Percentiles rank a stretch among this genome's conserved stretches.
Evolutionary conservation across 1,140 invertebrate species (phyloP).

Genomic region (Euwallacea fornicatus): DNA sequence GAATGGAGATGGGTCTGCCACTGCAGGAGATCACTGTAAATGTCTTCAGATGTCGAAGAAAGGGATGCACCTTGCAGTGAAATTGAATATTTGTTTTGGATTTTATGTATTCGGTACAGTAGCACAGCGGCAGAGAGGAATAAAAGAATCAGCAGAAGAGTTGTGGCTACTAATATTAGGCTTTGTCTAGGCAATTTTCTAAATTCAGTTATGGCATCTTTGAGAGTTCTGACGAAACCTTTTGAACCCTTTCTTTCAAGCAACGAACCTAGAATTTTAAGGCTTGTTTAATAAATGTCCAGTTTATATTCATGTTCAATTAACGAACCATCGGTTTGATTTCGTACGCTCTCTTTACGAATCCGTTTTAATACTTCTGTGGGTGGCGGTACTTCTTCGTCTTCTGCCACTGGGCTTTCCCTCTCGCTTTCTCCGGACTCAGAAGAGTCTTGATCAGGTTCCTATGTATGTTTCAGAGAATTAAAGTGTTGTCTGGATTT

Average conservation of each 20-base stretch:
- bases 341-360: constrained; percentile 34
- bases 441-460: constrained; percentile 44
- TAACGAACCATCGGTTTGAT: constrained; percentile 27
- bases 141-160: constrained; percentile 53
- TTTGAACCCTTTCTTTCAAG: constrained; percentile 37
- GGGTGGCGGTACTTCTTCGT: constrained; percentile 8
- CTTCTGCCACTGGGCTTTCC: constrained; percentile 41
- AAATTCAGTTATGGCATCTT: constrained; percentile 43
- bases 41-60: constrained; percentile 55
- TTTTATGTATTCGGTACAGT: constrained; percentile 55
- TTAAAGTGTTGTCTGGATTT: background rate
- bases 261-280: constrained; percentile 5
- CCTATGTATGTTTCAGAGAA: constrained; percentile 30
- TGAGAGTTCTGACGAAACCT: constrained; percentile 37
- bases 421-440: constrained; percentile 46
- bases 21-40: constrained; percentile 62
- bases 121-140: constrained; percentile 56
- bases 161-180: constrained; percentile 54
- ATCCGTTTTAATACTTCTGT: constrained; percentile 24
- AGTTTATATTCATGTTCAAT: background rate
- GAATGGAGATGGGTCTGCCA: constrained; percentile 64
- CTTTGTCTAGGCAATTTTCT: constrained; percentile 47
- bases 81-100: constrained; percentile 51
- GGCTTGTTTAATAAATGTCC: background rate
- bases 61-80: constrained; percentile 43